These are phyloP conservation scores for Coregonus suidteri DNA, from an alignment of 2,797 vertebrate species.

Conservation along the genomic window DNA sequence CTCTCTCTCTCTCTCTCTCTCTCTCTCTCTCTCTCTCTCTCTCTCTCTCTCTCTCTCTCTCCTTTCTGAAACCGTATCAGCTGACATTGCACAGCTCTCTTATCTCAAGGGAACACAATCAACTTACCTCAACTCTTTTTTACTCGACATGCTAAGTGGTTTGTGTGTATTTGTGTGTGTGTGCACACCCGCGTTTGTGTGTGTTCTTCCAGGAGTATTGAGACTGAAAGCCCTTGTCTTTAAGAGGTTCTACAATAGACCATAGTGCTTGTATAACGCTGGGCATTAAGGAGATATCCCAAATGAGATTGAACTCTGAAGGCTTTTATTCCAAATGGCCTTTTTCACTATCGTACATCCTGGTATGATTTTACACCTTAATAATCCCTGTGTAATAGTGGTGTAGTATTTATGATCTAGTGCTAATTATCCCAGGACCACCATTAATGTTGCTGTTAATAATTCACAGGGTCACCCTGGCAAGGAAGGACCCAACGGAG, in stretches of 20 bases:
- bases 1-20: too few species aligned
- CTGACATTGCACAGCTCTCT: constrained; percentile 28
- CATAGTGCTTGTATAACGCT: constrained; percentile 33
- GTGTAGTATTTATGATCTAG: constrained; percentile 56
- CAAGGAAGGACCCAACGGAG: constrained; percentile 93
- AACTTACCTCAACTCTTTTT: constrained; percentile 45
- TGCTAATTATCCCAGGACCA: constrained; percentile 56
- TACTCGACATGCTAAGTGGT: constrained; percentile 14
- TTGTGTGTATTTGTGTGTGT: constrained; percentile 17
- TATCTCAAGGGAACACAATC: constrained; percentile 52
- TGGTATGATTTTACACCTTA: constrained; percentile 51
- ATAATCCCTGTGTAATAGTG: constrained; percentile 43
- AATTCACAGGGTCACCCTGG: constrained; percentile 92
- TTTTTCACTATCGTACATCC: constrained; percentile 41
- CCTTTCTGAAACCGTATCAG: constrained; percentile 42
- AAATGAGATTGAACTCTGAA: too few species aligned
- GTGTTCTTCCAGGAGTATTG: neutral
- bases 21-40: too few species aligned
- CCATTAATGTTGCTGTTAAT: constrained; percentile 61
- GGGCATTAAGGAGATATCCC: too few species aligned
- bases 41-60: neutral
- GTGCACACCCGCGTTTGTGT: neutral
- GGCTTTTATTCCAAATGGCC: too few species aligned
- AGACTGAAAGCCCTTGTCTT: neutral
- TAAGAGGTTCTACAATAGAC: constrained; percentile 42